Percentiles rank a stretch among this genome's conserved stretches.
Evolutionary conservation across 2,113 vertebrate genomes (phyloP).

Genomic region (Pseudois nayaur): DNA sequence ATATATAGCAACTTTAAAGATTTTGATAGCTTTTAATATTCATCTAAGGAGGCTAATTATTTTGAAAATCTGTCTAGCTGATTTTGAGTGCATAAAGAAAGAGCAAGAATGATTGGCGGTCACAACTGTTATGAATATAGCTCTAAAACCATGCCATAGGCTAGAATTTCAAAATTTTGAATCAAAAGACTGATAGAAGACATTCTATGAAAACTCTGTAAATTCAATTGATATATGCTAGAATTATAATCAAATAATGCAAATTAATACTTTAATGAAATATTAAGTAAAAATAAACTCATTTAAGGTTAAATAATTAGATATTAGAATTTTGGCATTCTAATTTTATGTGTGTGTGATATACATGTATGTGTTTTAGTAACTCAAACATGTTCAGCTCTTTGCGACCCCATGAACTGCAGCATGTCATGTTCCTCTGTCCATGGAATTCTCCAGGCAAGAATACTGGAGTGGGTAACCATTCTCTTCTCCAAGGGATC

Average conservation of each 20-base stretch:
- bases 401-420: background rate
- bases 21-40: background rate
- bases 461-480: background rate
- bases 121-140: background rate
- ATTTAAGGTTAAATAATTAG: background rate
- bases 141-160: background rate
- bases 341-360: background rate
- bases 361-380: background rate
- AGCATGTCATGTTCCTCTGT: background rate
- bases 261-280: background rate
- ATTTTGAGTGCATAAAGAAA: background rate
- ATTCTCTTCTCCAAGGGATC: background rate
- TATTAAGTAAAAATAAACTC: background rate
- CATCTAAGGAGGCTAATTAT: background rate
- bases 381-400: background rate
- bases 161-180: background rate
- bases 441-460: background rate
- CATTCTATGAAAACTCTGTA: background rate
- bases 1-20: background rate
- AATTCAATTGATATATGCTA: background rate
- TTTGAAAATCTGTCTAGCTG: background rate
- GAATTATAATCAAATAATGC: background rate
- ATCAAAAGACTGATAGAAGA: background rate
- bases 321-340: background rate
- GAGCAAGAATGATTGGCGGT: background rate